Percentiles rank a stretch among this genome's conserved stretches.
Evolutionary conservation across 1,140 invertebrate species (phyloP).

Genomic region (Drosophila dunni): DNA sequence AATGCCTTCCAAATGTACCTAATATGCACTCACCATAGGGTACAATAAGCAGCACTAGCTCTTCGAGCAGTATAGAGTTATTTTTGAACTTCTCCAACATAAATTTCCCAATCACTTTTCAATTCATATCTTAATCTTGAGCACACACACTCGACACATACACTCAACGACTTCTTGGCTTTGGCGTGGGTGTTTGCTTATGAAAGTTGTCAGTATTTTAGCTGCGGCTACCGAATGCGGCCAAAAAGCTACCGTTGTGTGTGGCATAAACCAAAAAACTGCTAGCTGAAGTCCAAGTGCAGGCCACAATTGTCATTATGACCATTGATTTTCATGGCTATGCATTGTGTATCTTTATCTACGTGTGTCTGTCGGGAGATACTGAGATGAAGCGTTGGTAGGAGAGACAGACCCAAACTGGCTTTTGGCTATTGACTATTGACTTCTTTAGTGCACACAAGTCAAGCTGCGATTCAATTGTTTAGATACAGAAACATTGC

Average conservation of each 20-base stretch:
- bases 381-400: slow-evolving; percentile 40
- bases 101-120: slow-evolving; percentile 28
- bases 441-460: slow-evolving; percentile 21
- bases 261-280: slow-evolving; percentile 21
- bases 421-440: slow-evolving; percentile 24
- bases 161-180: slow-evolving; percentile 3
- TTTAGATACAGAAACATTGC: slow-evolving; percentile 22
- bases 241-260: slow-evolving; percentile 25
- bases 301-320: slow-evolving; percentile 37
- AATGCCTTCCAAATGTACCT: too few relatives aligned
- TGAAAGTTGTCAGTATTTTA: slow-evolving; percentile 28
- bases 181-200: slow-evolving; percentile 47
- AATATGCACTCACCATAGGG: too few relatives aligned
- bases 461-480: slow-evolving; percentile 28
- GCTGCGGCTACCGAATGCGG: slow-evolving; percentile 12
- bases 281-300: slow-evolving; percentile 18
- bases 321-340: slow-evolving; percentile 37
- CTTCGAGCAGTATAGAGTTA: too few relatives aligned
- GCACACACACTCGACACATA: slow-evolving; percentile 33
- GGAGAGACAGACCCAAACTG: slow-evolving; percentile 28
- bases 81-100: slow-evolving; percentile 18
- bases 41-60: too few relatives aligned
- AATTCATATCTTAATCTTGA: slow-evolving; percentile 41
- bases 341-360: background rate
- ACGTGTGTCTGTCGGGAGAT: background rate